These are phyloP conservation scores for Rhodeus uyekii DNA, from an alignment of 2,797 vertebrate genomes.

Conservation along the genomic window DNA sequence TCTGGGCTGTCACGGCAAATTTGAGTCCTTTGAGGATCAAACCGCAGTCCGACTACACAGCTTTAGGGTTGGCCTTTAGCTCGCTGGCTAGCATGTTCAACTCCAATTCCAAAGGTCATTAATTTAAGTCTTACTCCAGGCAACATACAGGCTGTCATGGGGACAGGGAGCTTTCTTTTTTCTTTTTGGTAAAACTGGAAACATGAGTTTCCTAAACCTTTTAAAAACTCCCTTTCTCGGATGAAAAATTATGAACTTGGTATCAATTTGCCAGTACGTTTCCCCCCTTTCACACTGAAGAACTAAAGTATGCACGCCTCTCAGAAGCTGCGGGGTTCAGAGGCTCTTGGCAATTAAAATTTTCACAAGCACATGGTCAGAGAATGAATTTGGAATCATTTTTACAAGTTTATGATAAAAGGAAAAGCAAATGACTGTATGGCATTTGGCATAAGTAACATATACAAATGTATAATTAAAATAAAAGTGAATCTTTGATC, in stretches of 20 bases:
- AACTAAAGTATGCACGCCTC: constrained; percentile 6
- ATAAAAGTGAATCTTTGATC: background rate
- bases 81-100: constrained; percentile 14
- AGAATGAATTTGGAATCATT: too few relatives aligned
- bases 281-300: background rate
- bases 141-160: background rate
- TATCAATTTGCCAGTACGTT: background rate
- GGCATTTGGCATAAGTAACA: too few relatives aligned
- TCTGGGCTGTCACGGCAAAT: constrained; percentile 35
- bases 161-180: background rate
- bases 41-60: constrained; percentile 13
- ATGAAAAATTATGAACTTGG: background rate
- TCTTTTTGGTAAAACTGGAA: background rate
- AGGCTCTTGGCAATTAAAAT: constrained; percentile 28
- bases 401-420: background rate
- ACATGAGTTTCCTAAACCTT: background rate
- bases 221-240: background rate
- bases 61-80: constrained; percentile 30
- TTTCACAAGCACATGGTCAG: constrained; percentile 33
- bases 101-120: constrained; percentile 43
- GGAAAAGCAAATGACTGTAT: too few relatives aligned
- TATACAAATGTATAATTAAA: background rate
- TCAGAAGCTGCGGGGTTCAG: constrained; percentile 40
- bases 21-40: constrained; percentile 44
- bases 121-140: constrained; percentile 13